phyloP scores from a whole-genome alignment of 30 jellyfish, hydroid and myxozoan species.

The Aurelia sp. region DNA sequence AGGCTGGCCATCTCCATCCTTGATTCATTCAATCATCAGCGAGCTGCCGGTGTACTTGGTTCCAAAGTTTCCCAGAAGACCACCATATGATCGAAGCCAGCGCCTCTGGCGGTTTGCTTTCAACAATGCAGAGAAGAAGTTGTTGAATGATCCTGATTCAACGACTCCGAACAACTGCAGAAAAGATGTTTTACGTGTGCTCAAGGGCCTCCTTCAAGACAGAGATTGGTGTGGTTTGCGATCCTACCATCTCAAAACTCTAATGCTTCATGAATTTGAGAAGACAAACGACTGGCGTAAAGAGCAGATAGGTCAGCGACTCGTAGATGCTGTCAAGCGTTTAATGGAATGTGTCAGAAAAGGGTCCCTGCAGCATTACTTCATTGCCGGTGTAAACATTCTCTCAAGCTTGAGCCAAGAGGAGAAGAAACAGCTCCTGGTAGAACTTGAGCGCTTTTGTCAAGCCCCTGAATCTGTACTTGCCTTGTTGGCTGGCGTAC shows the following conservation, averaged over 20 bases:
- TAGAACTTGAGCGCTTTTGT: neutral
- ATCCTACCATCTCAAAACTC: conserved; percentile 29
- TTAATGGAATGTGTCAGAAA: neutral
- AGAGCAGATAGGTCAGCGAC: conserved; percentile 8
- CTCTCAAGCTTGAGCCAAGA: neutral
- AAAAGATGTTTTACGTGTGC: conserved; percentile 22
- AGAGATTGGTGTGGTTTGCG: conserved; percentile 14
- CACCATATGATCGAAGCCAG: neutral
- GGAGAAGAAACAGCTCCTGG: neutral
- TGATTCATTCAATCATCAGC: neutral
- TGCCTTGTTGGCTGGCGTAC: too few relatives aligned
- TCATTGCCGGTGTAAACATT: conserved; percentile 20
- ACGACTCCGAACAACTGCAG: conserved; percentile 8
- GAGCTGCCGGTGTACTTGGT: conserved; percentile 10
- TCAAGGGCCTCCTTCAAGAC: conserved; percentile 13
- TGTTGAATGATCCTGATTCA: neutral
- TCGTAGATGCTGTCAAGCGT: neutral
- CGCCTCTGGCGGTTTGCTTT: conserved; percentile 26
- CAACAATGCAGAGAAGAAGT: conserved; percentile 22
- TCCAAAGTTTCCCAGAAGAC: conserved; percentile 9
- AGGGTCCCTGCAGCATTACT: conserved; percentile 8
- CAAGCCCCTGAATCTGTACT: neutral
- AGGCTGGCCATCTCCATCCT: conserved; percentile 2
- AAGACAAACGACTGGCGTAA: neutral
- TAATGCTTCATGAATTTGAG: conserved; percentile 21